Percentiles rank a stretch among this genome's conserved stretches.
phyloP scores from a whole-genome alignment of 2,888 invertebrate species.

The Torymus texanus region DNA sequence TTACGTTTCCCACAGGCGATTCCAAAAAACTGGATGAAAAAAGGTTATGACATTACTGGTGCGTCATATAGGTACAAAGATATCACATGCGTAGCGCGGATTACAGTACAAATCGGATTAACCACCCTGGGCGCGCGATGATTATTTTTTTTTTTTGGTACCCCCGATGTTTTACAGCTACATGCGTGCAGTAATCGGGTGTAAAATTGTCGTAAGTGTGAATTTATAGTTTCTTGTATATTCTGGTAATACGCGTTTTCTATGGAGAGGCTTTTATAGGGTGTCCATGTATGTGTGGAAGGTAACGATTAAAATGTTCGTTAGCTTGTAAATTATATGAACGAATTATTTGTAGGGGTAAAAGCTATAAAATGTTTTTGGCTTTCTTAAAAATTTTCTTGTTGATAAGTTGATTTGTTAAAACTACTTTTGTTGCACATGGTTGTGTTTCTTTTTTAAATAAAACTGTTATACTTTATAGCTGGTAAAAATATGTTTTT shows the following conservation, averaged over 20 bases:
- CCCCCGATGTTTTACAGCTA: background rate
- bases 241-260: background rate
- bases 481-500: too few species aligned
- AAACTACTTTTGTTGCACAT: too few species aligned
- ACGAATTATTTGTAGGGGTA: too few species aligned
- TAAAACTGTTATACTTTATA: too few species aligned
- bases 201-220: constrained; percentile 26
- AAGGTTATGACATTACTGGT: background rate
- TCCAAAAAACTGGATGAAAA: constrained; percentile 47
- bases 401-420: too few species aligned
- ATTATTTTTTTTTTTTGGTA: constrained; percentile 13
- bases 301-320: too few species aligned
- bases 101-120: constrained; percentile 54
- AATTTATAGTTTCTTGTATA: constrained; percentile 7
- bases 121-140: background rate
- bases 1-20: constrained; percentile 50
- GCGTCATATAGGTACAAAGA: constrained; percentile 26
- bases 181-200: background rate
- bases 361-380: too few species aligned
- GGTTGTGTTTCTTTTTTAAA: too few species aligned
- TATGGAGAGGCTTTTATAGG: too few species aligned
- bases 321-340: too few species aligned
- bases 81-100: constrained; percentile 23
- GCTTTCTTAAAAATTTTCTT: too few species aligned
- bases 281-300: too few species aligned